Evolutionary conservation across 2,888 invertebrate genomes (phyloP), one percentile per base, ranked within the genome.

Genomic region (Ormyrus rosae): DNA sequence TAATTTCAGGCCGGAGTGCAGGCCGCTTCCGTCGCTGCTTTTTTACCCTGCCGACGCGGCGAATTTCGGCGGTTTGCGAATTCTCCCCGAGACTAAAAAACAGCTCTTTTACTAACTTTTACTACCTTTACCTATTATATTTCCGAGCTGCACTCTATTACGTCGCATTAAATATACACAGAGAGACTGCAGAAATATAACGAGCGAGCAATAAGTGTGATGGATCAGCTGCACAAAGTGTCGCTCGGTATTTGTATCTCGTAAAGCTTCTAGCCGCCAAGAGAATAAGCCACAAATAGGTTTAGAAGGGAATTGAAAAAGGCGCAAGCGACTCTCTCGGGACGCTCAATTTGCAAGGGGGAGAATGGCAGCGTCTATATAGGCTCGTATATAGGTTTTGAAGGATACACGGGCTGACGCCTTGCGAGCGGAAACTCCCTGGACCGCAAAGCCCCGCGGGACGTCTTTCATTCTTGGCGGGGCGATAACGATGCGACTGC

Each of bases 361-460:
- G 63, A 63, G 71, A 11, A 2, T 34, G 3, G 34, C 34, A 34
- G 34, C 34, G 2, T 34, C 34, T 34, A 34, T 4, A 34, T 34
- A 34, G 34, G 34, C 3, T 34, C 2, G 3, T 34, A 34, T 34
- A 34, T 68, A 50, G 13, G n/a, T 70, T 80, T 71, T 75, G 80
- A 80, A 55, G 65, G 53, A 71, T 64, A 76, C 70, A 67, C 60
- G 75, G 19, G n/a, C 71, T 61, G 74, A 74, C 74, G 74, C 74
- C 79, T 79, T 69, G 61, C 46, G 63, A 19, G 48, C 46, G 55
- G 19, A 13, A 8, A n/a, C 19, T 63, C 64, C 55, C 60, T 50
- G 73, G 77, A 77, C 72, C 67, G 74, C 70, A 67, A 80, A 68
- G 75, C 76, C 81, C 79, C 65, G 73, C 68, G 76, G 72, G 80